Base-by-base conservation (phyloP, 2,888 invertebrate genomes). In the Endotricha flammealis region DNA sequence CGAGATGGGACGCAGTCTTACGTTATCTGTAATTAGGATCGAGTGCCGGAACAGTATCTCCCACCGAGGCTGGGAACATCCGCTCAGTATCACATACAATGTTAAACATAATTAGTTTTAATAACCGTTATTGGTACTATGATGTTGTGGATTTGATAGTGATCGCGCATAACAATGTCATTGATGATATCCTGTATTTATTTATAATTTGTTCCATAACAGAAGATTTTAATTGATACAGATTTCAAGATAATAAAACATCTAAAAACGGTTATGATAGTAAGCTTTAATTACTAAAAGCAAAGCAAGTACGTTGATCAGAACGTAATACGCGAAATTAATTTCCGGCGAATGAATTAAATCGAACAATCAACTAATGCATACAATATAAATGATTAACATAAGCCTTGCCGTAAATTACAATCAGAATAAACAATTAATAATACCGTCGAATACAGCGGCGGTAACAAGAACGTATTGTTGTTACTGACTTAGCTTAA, bases 401-500 rank as follows among this genome's bases (percentile, higher is more conserved):
- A 12, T 7, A 4, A 28, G 27, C 25, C 16, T 33, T 12, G 22
- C 14, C 20, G 23, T 29, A 29, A 35, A 23, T 34, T 20, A 28
- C 12, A 44, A 57, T 56, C 47, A 52, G 50, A 56, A 58, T 57
- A 55, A 60, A 55, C 58, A 58, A 61, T 66, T 59, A 46, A 54
- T 58, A 59, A 67, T 63, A 50, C 67, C 53, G 47, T 53, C 57
- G 57, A 68, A 73, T 63, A 68, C 67, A 60, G 61, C 57, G 60
- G 58, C 60, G 54, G 69, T 62, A 70, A 64, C 65, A 63, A 69
- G 70, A 73, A 73, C 71, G 74, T 76, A 71, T 78, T 78, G 74
- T 78, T 81, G 80, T 74, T 78, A 83, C 80, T 83, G 83, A 81
- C 78, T 83, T 80, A 65, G 80, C 82, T 80, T 83, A 83, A 86